Percentiles rank a stretch among this genome's conserved stretches.
phyloP scores from a whole-genome alignment of 2,113 vertebrate genomes.

The Toxostoma redivivum region DNA sequence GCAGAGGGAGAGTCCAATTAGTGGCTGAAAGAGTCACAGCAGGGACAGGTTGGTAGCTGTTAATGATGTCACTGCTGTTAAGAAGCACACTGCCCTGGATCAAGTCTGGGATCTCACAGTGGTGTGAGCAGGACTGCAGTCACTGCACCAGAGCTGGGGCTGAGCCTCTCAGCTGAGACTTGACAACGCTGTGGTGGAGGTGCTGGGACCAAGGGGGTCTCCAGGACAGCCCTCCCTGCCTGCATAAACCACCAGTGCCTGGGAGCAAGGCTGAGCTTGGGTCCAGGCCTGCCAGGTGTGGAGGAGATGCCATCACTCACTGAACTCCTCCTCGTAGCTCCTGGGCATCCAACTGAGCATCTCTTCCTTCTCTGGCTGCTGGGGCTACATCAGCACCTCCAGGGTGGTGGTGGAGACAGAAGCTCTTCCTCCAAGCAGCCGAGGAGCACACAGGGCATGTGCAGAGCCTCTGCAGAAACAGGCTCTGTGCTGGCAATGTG shows the following conservation, averaged over 20 bases:
- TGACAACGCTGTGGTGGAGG: accelerated
- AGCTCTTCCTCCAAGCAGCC: not conserved
- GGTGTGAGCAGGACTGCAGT: not conserved
- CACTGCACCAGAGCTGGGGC: accelerated
- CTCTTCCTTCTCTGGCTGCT: not conserved
- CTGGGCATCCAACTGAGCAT: not conserved
- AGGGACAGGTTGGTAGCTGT: not conserved
- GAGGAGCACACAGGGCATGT: not conserved
- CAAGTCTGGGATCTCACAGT: not conserved
- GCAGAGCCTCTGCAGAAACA: not conserved
- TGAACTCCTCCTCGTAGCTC: accelerated
- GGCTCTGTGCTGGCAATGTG: not conserved
- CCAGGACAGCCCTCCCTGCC: not conserved
- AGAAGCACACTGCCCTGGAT: not conserved
- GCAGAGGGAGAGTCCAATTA: not conserved
- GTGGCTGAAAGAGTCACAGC: not conserved
- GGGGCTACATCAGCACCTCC: accelerated
- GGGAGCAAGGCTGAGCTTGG: not conserved
- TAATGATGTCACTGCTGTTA: not conserved
- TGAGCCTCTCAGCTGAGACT: not conserved
- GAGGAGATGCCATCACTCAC: not conserved
- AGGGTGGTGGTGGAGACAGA: not conserved
- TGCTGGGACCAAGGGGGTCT: not conserved
- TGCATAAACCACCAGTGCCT: accelerated
- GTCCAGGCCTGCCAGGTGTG: accelerated